Base-by-base conservation (phyloP, 2,797 vertebrate species). In the Siniperca scherzeri region DNA sequence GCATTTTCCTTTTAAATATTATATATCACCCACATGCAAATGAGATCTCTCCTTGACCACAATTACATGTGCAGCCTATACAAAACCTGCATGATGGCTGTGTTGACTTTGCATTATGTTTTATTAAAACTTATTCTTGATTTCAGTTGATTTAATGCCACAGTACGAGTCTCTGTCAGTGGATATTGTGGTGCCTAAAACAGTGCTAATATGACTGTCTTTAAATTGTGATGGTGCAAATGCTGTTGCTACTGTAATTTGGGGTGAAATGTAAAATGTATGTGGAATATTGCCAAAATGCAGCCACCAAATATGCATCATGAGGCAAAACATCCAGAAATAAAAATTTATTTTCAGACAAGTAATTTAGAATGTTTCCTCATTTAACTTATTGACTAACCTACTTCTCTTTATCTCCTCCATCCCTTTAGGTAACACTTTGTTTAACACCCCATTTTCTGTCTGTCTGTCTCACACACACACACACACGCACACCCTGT, bases 401-500 rank as follows among this genome's bases (percentile, higher is more conserved):
- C 16, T 11, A 10, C 17, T 64, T 42, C 21, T 67, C 52, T 36
- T 7, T 30, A 52, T 59, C 57, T 65, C 46, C 19, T 73, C 40
- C 19, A 10, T 74, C 59, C 64, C 57, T 57, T 57, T 14, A 25
- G 53, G 69, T 42, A 65, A 50, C 27, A 65, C 21, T 59, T 80
- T 48, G 69, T 77, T 42, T 48, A 57, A 82, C 22, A 72, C 5
- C n/a, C 42, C 9, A 56, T 70, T 55, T 70, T 42, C 30, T 77
- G 19, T 85, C 64, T 11, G 1, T 42, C 25, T 77, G 14, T 85
- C 53, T 8, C 76, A 55, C 66, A 55, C 60, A 57, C 74, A 56
- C 66, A 38, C 57, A 74, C 60, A 68, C 64, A 60, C 55, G 25
- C 52, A 62, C 60, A 77, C 48, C 60, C 9, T 7, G 12, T 64